Evolutionary conservation across 2,888 invertebrate genomes (phyloP), one percentile per base, ranked within the genome.

Genomic region (Smittia sp.): DNA sequence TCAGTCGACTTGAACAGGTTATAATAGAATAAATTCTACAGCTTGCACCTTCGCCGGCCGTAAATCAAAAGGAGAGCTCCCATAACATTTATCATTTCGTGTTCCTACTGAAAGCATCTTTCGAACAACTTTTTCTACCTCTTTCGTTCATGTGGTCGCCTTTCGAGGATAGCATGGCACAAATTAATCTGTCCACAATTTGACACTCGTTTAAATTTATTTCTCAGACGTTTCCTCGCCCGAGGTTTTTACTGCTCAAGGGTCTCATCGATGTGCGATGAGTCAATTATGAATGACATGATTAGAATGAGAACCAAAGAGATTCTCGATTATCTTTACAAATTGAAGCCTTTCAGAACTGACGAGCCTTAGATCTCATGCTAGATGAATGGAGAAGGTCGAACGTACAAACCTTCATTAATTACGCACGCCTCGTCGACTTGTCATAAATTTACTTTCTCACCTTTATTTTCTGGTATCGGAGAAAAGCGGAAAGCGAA

Each of bases 231-330:
- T 46, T 46, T 9, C 9, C 9, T 32, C 2, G 15, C 46, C n/a
- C n/a, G 46, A 46, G 46, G 46, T 46, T 13, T 20, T 20, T 66
- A 13, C 18, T 66, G 38, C 32, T 6, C 25, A 1, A 1, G n/a
- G 66, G 32, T 66, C 13, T 1, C 22, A 22, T 32, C 52, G 18
- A 13, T 20, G 13, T 22, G n/a, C 58, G 62, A 72, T 62, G 52
- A 72, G 32, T 72, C 72, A 72, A 72, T 72, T 62, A 72, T 72
- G 39, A 39, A 72, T 72, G 72, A 72, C 58, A 72, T 25, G 72
- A 62, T 52, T 20, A n/a, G 22, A 18, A 7, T 67, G 38, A 68
- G 39, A 68, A 9, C 9, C 32, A 32, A 32, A 6, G 32, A 32
- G 32, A 32, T 46, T 46, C 52, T 46, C 52, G 18, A 46, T 46